Conservation (phyloP, 2,113 vertebrate genomes). For the Stictonetta naevosa region DNA sequence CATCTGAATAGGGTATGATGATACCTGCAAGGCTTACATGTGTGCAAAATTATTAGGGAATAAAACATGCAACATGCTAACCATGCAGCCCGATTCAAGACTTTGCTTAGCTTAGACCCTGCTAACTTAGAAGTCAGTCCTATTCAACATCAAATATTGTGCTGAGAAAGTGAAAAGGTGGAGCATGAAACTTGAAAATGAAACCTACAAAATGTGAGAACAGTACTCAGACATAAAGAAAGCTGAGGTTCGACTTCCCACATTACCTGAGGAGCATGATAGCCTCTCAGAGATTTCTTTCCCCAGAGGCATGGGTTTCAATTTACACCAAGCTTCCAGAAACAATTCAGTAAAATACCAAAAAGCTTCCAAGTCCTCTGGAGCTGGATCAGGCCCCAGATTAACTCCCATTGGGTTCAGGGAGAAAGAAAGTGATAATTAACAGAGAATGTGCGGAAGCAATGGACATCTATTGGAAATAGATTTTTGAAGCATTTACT, state of each 20-base stretch:
- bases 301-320: conserved; percentile 18
- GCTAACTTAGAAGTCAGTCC: neutral
- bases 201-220: conserved; percentile 33
- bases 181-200: conserved; percentile 14
- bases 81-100: neutral
- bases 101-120: neutral
- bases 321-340: conserved; percentile 48
- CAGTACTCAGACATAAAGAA: neutral
- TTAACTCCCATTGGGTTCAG: neutral
- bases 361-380: neutral
- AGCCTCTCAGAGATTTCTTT: neutral
- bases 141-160: neutral
- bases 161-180: neutral
- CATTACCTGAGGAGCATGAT: neutral
- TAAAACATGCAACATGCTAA: neutral
- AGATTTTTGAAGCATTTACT: neutral
- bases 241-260: neutral
- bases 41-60: neutral
- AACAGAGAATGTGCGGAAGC: conserved; percentile 29
- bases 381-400: neutral
- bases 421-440: conserved; percentile 60
- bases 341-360: conserved; percentile 23
- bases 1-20: neutral
- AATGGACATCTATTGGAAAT: conserved; percentile 5
- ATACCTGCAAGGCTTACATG: neutral